Conservation (phyloP, 2,797 vertebrate species). For the Spheniscus humboldti region DNA sequence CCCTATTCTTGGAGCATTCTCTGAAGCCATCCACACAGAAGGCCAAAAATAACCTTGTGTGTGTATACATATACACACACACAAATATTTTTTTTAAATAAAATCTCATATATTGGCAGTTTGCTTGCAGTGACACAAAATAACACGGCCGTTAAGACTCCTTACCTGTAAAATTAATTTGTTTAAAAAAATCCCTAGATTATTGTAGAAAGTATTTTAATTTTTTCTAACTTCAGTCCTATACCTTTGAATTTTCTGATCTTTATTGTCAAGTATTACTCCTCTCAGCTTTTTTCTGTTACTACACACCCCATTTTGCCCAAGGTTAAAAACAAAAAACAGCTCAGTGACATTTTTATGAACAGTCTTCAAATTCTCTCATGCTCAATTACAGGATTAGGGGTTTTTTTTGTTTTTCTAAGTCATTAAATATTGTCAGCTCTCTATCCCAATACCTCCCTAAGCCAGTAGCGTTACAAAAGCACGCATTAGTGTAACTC, state of each 20-base stretch:
- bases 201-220: background rate
- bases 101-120: background rate
- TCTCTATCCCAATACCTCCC: background rate
- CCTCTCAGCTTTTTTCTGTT: background rate
- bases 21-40: background rate
- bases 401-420: background rate
- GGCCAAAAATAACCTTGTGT: background rate
- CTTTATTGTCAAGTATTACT: background rate
- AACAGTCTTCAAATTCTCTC: background rate
- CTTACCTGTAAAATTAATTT: background rate
- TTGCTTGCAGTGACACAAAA: background rate
- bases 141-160: background rate
- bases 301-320: background rate
- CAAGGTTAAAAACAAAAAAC: background rate
- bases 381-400: rapidly evolving
- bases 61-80: rapidly evolving
- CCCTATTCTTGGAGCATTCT: background rate
- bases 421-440: background rate
- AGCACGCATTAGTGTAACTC: rapidly evolving
- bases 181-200: background rate
- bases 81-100: too few relatives aligned
- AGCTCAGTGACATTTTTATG: background rate
- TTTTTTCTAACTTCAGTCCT: background rate
- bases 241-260: background rate
- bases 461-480: background rate